Evolutionary conservation across 92 coral and sea anemone species (phyloP), one percentile per base, ranked within the genome.

Genomic region (Umimayanthus chanpuru): DNA sequence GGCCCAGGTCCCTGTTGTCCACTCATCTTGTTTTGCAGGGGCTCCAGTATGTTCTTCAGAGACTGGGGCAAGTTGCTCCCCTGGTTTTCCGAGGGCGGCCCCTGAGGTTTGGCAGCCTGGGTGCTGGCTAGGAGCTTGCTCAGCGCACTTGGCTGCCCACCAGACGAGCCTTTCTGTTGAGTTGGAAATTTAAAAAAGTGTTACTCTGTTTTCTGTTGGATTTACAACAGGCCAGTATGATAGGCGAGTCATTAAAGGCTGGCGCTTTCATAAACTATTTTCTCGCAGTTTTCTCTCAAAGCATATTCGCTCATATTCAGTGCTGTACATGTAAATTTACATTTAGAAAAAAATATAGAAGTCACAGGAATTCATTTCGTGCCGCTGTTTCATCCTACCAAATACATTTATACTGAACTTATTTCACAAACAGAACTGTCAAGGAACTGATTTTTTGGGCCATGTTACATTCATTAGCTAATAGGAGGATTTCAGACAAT

Each of bases 1-100:
- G n/a, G n/a, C n/a, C n/a, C n/a, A n/a, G n/a, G n/a, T 9, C 88
- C 88, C 87, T 74, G 91, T 36, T 92, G 96, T 81, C 89, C 91
- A 76, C 88, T 93, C 82, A 83, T 81, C 73, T 89, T 91, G 65
- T 92, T 92, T 73, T 91, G 94, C 11, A 95, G 79, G 47, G 96
- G 98, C 77, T 95, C 96, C 25, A 93, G 92, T 61, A 95, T 95
- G 47, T 90, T 87, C 82, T 90, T 88, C 29, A 93, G 89, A 40
- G 98, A 90, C 80, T 64, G 77, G 65, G 96, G 93, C 9, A 91
- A 82, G 76, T 82, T 85, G 41, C 73, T 30, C 28, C 88, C 87
- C 67, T 89, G 96, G 61, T 86, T 91, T 61, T 89, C 93, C 36
- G 29, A 49, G 6, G 77, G 95, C 20, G 81, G 82, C 18, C 88